phyloP scores from a whole-genome alignment of 2,113 vertebrate genomes.

The Chroicocephalus ridibundus region DNA sequence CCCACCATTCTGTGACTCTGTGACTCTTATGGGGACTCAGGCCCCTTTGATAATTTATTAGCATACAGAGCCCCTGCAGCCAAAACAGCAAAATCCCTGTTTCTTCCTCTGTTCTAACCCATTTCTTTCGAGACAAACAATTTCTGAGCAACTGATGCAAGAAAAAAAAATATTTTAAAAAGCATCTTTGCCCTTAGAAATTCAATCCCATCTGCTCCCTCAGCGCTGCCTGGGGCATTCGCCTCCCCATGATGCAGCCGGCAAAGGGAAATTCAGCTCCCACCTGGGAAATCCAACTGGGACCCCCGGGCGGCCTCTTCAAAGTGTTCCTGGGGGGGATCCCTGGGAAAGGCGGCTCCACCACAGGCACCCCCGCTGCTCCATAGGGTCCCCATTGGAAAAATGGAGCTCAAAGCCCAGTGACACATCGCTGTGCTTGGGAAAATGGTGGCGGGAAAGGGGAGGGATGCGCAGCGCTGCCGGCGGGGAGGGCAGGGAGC shows the following conservation, averaged over 20 bases:
- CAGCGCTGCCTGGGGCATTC: background rate
- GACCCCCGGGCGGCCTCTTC: accelerated
- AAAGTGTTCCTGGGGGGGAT: accelerated
- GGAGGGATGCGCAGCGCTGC: background rate
- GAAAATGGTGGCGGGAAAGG: background rate
- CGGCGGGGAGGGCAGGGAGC: background rate
- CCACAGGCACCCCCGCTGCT: background rate
- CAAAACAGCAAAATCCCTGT: background rate
- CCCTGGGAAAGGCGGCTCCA: background rate
- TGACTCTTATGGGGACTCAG: accelerated
- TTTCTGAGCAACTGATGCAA: background rate
- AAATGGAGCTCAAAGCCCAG: background rate
- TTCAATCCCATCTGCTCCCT: background rate
- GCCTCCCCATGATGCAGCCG: accelerated
- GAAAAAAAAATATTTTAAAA: background rate
- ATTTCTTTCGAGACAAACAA: background rate
- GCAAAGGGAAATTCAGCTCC: background rate
- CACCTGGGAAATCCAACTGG: background rate
- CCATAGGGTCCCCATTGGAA: accelerated
- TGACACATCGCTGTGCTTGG: background rate
- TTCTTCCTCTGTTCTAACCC: background rate
- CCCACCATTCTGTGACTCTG: too few species aligned
- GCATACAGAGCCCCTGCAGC: background rate
- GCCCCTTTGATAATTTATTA: background rate
- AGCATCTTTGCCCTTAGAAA: background rate